Conservation (phyloP, 1,140 invertebrate species). For the Habropoda laboriosa region DNA sequence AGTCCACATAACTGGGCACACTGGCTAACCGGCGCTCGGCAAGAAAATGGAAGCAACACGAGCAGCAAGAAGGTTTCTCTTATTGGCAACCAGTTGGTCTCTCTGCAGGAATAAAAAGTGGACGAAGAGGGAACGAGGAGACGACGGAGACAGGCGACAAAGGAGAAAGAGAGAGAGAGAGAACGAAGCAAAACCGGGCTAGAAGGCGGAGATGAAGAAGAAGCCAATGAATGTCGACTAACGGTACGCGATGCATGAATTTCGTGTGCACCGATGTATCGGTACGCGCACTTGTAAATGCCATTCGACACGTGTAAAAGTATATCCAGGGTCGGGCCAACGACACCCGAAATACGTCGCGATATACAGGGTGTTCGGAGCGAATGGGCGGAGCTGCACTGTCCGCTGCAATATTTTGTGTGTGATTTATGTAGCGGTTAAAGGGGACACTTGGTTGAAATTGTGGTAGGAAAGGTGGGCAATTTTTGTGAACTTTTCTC, state of each 20-base stretch:
- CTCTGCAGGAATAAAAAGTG: constrained; percentile 12
- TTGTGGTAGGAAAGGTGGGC: no score
- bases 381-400: no score
- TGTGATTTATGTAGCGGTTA: no score
- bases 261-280: constrained; percentile 60
- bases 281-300: constrained; percentile 34
- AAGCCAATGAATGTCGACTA: constrained; percentile 77
- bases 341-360: constrained; percentile 3
- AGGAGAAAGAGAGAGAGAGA: constrained; percentile 48
- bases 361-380: no score
- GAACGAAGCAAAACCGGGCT: constrained; percentile 51
- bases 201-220: constrained; percentile 72
- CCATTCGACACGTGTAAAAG: constrained; percentile 34
- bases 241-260: constrained; percentile 75
- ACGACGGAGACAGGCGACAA: neutral
- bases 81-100: constrained; percentile 59
- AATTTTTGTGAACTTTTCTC: no score
- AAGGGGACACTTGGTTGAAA: no score
- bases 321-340: constrained; percentile 7
- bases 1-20: constrained; percentile 57
- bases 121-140: neutral
- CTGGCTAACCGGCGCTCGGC: constrained; percentile 34
- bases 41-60: constrained; percentile 57
- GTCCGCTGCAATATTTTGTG: no score
- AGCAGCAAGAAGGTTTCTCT: constrained; percentile 45